Base-by-base conservation (phyloP, 2,888 invertebrate genomes). In the Tetranychus truncatus region DNA sequence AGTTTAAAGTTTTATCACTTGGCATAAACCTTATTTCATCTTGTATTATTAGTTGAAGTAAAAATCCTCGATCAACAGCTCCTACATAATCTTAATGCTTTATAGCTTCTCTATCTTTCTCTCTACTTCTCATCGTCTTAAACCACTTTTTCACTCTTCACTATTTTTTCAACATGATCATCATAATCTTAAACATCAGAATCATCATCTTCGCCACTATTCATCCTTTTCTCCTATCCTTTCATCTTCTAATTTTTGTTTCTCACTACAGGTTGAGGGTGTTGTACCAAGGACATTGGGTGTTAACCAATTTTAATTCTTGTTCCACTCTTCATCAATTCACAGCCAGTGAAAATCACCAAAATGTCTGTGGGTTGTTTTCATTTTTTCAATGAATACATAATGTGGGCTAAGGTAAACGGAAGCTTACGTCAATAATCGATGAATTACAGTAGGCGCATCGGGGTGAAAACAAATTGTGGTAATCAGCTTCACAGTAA, bases 361-460 rank as follows among this genome's bases (percentile, higher is more conserved):
- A 24, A 24, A 21, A 18, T 9, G 67, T 24, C 67, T 67, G 24
- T 67, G 20, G 67, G 24, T 67, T 67, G 20, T 2, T 21, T 67
- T 67, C 24, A 18, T 67, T 21, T 24, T 5, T 24, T 69, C 75
- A 45, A 76, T 15, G 24, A 74, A 15, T 66, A 73, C 18, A 44
- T 24, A 80, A 20, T 24, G 24, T 24, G 24, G 67, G 67, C 67
- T 67, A 21, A 18, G 55, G 55, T 55, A 15, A 55, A 55, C 9
- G 55, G 55, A 55, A 72, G 9, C 89, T 88, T 88, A 96, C 96
- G 86, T 99, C 97, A 82, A 97, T 87, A 83, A 99, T 99, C 73
- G 99, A 94, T 79, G 95, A 95, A 84, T 95, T 95, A 87, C 99
- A 99, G 84, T 96, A 95, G 80, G 94, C 94, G 85, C 99, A 99